Base-by-base conservation (phyloP, 2,888 invertebrate species). In the Hedychridium roseum region DNA sequence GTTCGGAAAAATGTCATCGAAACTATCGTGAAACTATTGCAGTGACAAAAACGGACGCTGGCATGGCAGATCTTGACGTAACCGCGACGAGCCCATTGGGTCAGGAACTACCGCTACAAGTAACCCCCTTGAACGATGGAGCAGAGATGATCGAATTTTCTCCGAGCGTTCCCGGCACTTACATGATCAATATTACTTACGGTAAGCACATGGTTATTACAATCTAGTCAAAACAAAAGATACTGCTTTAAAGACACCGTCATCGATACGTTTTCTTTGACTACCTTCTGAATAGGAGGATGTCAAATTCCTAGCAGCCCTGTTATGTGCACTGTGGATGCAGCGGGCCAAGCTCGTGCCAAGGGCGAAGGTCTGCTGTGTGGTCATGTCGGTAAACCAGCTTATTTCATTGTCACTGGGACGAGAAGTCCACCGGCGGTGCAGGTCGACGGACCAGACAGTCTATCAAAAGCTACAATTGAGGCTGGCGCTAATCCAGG, bases 41-140 rank as follows among this genome's bases (percentile, higher is more conserved):
- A 90, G 94, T 91, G 65, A 88, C 88, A 72, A 88, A 88, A 54
- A 89, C 87, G 70, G 91, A 90, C 69, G 92, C 91, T 23, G 94
- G 92, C 23, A 84, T 89, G 39, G 93, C 93, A 1, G 92, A 94
- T 66, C 78, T 96, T 36, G 94, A 93, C 72, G 91, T 95, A 2
- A 88, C 89, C 31, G 92, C 94, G 30, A 90, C 92, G 30, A 91
- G 93, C 58, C 93, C 97, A 16, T 86, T 91, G 17, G 94, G 94
- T 35, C 88, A 91, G 66, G 87, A 88, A 50, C 81, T 97, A 23
- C 90, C 93, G 0, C 87, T 94, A 2, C 89, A 92, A 70, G 86
- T 94, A 11, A 85, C 82, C 31, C 82, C 84, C 14, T 82, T 91
- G 15, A 88, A 90, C 39, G 90, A 91, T 50, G 82, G 83, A 17